Evolutionary conservation across 1,140 invertebrate genomes (phyloP).

Genomic region (Zaprionus ornatus): DNA sequence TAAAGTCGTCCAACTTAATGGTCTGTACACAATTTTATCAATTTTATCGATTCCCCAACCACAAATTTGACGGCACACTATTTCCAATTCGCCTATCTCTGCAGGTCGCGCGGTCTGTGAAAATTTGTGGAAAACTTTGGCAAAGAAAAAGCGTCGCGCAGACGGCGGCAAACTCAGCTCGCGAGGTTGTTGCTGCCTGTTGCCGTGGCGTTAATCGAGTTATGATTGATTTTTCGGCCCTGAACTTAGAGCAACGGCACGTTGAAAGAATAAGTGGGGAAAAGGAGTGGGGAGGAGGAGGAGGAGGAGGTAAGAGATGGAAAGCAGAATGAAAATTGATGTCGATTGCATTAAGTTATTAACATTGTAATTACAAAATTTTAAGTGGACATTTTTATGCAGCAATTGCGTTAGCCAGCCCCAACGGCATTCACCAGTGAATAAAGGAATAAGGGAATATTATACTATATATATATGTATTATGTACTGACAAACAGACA

Average conservation of each 20-base stretch:
- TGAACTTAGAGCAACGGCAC: constrained; percentile 33
- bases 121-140: neutral
- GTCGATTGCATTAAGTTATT: constrained; percentile 78
- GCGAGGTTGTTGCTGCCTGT: constrained; percentile 15
- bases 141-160: neutral
- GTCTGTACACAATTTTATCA: neutral
- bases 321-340: constrained; percentile 50
- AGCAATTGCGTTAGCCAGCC: constrained; percentile 60
- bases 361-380: constrained; percentile 73
- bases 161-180: constrained; percentile 1
- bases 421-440: neutral
- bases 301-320: neutral
- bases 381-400: constrained; percentile 68
- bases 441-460: neutral
- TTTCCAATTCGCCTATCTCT: neutral
- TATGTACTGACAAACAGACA: neutral
- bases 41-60: neutral
- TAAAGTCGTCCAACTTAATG: neutral
- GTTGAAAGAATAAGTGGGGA: neutral
- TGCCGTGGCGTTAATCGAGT: constrained; percentile 65
- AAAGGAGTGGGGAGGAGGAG: neutral
- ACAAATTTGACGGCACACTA: neutral
- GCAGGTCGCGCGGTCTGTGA: neutral
- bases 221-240: constrained; percentile 69
- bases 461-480: neutral